Evolutionary conservation across 2,888 invertebrate species (phyloP).

Genomic region (Neoitamus cyanurus): DNA sequence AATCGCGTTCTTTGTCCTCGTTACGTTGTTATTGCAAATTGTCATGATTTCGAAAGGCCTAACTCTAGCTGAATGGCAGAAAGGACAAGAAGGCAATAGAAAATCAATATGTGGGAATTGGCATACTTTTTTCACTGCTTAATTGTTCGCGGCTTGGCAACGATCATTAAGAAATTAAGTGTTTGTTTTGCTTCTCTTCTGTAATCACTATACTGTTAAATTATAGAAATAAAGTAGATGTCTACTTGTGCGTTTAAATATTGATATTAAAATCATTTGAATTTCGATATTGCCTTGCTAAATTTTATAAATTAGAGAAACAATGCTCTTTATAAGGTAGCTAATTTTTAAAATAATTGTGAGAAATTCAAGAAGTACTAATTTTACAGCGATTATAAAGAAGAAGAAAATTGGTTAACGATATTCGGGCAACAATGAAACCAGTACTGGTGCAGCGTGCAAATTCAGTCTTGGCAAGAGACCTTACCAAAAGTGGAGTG

Average conservation of each 20-base stretch:
- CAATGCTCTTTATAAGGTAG: no score
- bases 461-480: no score
- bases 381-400: no score
- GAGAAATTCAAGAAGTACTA: no score
- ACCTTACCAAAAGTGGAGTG: no score
- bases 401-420: no score
- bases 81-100: slow-evolving; percentile 57
- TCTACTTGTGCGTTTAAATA: neutral
- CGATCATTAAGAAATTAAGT: neutral
- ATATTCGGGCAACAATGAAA: no score
- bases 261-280: neutral
- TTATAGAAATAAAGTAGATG: neutral
- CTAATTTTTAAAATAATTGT: no score
- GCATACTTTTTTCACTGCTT: slow-evolving; percentile 57
- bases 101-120: slow-evolving; percentile 58
- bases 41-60: slow-evolving; percentile 67
- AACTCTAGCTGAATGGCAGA: slow-evolving; percentile 68
- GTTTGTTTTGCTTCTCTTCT: neutral
- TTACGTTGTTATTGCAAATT: slow-evolving; percentile 67
- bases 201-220: neutral
- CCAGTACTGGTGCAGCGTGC: no score
- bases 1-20: slow-evolving; percentile 66
- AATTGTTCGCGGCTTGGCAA: neutral
- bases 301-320: no score
- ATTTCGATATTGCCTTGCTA: no score